Conservation (phyloP, 2,797 vertebrate genomes). For the Luscinia megarhynchos region DNA sequence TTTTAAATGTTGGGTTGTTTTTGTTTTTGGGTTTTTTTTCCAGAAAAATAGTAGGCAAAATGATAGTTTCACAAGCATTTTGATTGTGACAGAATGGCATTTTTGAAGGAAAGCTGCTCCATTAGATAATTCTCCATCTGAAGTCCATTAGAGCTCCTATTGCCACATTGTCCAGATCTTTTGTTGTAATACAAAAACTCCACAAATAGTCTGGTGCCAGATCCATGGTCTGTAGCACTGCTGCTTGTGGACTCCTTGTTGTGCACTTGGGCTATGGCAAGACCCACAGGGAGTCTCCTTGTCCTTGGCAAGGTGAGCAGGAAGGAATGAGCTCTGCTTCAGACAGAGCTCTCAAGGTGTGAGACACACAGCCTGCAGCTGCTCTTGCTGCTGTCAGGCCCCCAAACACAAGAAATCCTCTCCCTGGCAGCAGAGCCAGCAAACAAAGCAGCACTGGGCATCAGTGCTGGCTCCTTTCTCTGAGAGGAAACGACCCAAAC, state of each 20-base stretch:
- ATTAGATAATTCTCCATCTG: constrained; percentile 35
- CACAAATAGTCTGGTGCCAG: background rate
- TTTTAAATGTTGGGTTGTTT: background rate
- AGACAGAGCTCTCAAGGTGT: background rate
- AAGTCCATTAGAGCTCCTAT: constrained; percentile 32
- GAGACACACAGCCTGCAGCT: background rate
- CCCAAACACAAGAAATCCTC: background rate
- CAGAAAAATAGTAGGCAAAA: background rate
- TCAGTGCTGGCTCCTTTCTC: background rate
- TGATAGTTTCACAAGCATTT: constrained; percentile 2
- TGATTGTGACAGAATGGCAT: background rate
- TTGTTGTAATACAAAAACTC: background rate
- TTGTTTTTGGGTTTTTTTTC: background rate
- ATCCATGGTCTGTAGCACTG: background rate
- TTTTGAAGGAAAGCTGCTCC: constrained; percentile 26
- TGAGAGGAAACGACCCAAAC: background rate
- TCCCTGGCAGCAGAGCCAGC: background rate
- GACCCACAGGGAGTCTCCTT: background rate
- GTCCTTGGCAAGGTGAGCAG: background rate
- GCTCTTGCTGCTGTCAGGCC: background rate
- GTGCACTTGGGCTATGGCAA: background rate
- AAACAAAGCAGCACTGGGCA: background rate
- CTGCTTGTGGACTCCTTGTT: background rate
- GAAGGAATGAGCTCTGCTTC: background rate
- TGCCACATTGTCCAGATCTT: background rate